Base-by-base conservation (phyloP, 1,140 invertebrate species). In the Mizuhopecten yessoensis region DNA sequence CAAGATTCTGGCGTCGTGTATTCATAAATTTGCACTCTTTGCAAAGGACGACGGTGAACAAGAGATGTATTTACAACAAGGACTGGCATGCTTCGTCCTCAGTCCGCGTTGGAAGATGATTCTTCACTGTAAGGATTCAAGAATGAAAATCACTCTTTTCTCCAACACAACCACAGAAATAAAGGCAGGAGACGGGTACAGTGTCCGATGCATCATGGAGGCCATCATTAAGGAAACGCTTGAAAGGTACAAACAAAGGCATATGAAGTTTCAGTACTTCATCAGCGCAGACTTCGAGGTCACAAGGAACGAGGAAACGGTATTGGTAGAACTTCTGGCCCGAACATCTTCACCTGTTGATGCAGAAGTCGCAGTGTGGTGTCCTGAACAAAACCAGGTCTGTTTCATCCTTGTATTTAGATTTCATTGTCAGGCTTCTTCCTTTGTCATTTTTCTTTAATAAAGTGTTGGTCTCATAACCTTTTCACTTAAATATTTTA, bases 1-100 rank as follows among this genome's bases (percentile, higher is more conserved):
- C 23, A 75, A 75, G n/a, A n/a, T 75, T 75, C 29, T 75, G 17
- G 57, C 57, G n/a, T 75, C 57, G n/a, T 75, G 57, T n/a, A 75
- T 75, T 29, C 57, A 75, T n/a, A 23, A n/a, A 3, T 75, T 75
- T n/a, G 57, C n/a, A 17, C 23, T 75, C 1, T 3, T 75, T 9
- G 23, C 23, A 75, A 75, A 29, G 57, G 5, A 23, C 1, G 11
- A 75, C 57, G 23, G 29, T 5, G 57, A 75, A 0, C 23, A 75
- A 5, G 29, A 75, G 29, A 5, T 75, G 57, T 75, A 75, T 75
- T n/a, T 75, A 29, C 57, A 75, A n/a, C 57, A 75, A 11, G 57
- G 57, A 1, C 11, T 75, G 57, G 57, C 57, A 9, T 75, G 57
- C 29, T 75, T 75, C 29, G 57, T n/a, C 7, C 5, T 75, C 1